Percentiles rank a stretch among this genome's conserved stretches.
Evolutionary conservation across 2,113 vertebrate genomes (phyloP).

Genomic region (Loxodonta africana): DNA sequence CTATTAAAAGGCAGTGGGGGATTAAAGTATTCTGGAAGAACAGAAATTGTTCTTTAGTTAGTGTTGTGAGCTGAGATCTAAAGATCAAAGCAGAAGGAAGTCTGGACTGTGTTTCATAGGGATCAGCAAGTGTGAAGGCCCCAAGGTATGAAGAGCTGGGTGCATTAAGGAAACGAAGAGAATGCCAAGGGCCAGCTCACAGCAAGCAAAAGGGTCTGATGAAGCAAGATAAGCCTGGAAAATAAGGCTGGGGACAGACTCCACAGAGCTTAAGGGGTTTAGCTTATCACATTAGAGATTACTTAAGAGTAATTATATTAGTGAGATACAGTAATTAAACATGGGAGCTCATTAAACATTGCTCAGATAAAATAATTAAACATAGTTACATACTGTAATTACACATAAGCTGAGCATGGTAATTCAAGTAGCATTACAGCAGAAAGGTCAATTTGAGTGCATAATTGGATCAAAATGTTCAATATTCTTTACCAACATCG

Average conservation of each 20-base stretch:
- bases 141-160: background rate
- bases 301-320: constrained; percentile 75
- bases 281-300: constrained; percentile 67
- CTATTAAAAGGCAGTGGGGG: background rate
- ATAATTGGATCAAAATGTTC: constrained; percentile 69
- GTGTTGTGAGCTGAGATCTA: background rate
- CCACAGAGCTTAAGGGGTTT: background rate
- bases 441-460: constrained; percentile 75
- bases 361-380: constrained; percentile 76
- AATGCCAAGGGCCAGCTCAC: background rate
- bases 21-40: background rate
- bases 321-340: constrained; percentile 80
- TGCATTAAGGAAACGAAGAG: background rate
- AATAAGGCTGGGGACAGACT: background rate
- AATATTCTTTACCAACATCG: too few species aligned
- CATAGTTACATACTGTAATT: constrained; percentile 73
- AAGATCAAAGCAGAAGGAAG: background rate
- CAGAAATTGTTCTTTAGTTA: background rate
- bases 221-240: background rate
- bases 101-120: background rate
- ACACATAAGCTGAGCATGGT: constrained; percentile 64
- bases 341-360: constrained; percentile 77
- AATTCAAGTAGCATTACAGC: constrained; percentile 61
- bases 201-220: background rate
- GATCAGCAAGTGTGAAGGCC: background rate